A percentile compares a stretch with the other conserved stretches of the same genome.
Conservation (phyloP, 2,888 invertebrate species). For the Eulithis prunata region DNA sequence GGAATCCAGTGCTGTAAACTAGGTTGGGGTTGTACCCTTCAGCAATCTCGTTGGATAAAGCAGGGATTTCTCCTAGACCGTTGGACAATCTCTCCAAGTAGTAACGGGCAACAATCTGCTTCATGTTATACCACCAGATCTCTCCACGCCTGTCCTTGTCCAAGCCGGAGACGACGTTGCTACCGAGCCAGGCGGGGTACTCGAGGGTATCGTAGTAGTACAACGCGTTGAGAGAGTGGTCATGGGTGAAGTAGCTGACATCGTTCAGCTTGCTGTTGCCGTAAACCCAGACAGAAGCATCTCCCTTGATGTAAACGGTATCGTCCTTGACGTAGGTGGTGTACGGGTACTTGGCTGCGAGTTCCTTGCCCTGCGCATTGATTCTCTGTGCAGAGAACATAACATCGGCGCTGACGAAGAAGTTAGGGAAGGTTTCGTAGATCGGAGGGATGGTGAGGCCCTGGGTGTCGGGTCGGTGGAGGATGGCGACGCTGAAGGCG, state of each 20-base stretch:
- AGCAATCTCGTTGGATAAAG: slow-evolving; percentile 77
- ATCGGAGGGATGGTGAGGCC: slow-evolving; percentile 87
- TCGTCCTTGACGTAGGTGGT: slow-evolving; percentile 67
- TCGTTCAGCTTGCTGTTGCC: slow-evolving; percentile 80
- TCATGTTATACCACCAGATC: slow-evolving; percentile 68
- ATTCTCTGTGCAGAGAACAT: slow-evolving; percentile 87
- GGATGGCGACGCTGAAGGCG: slow-evolving; percentile 84
- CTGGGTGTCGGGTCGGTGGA: slow-evolving; percentile 86
- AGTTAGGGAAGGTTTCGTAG: slow-evolving; percentile 89
- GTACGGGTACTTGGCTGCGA: slow-evolving; percentile 58
- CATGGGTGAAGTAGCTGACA: slow-evolving; percentile 89
- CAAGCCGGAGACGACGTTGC: slow-evolving; percentile 77
- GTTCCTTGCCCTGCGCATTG: slow-evolving; percentile 66
- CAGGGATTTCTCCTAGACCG: slow-evolving; percentile 86
- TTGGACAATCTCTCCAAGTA: slow-evolving; percentile 90
- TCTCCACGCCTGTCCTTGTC: slow-evolving; percentile 38
- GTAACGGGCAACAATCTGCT: slow-evolving; percentile 88
- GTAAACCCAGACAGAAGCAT: slow-evolving; percentile 85
- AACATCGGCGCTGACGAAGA: slow-evolving; percentile 87
- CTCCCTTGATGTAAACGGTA: slow-evolving; percentile 83
- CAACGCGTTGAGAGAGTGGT: slow-evolving; percentile 87
- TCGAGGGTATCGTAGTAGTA: slow-evolving; percentile 86
- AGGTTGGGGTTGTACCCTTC: slow-evolving; percentile 87
- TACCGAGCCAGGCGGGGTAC: slow-evolving; percentile 87
- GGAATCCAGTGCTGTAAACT: slow-evolving; percentile 86